phyloP scores from a whole-genome alignment of 2,113 vertebrate genomes.

The Daphoenositta chrysoptera region DNA sequence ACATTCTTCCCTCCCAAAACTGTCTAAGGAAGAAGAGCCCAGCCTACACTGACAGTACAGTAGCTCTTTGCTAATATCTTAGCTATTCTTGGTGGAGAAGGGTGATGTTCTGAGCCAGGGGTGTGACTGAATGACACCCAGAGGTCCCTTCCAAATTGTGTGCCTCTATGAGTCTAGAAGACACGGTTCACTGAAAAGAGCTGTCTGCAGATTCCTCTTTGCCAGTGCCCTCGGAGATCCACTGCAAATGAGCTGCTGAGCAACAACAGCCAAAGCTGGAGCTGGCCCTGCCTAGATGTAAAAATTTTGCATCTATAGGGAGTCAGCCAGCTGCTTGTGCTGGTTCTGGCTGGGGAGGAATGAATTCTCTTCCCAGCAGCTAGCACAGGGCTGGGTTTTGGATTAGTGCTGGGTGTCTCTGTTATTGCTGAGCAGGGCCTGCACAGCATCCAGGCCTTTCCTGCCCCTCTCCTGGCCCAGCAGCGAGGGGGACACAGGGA shows the following conservation, averaged over 20 bases:
- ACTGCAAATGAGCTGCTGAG: neutral
- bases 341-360: neutral
- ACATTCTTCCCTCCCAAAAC: neutral
- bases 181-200: neutral
- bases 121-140: neutral
- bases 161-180: neutral
- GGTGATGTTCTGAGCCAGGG: neutral
- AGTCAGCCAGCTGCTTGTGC: neutral
- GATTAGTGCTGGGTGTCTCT: neutral
- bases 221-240: neutral
- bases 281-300: neutral
- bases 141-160: neutral
- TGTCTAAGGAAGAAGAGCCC: neutral
- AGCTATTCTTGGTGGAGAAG: neutral
- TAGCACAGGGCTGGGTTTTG: accelerated
- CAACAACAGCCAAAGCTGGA: neutral
- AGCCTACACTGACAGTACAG: neutral
- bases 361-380: neutral
- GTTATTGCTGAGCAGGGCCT: neutral
- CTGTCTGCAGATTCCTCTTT: neutral
- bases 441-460: neutral
- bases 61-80: neutral
- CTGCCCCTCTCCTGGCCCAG: accelerated
- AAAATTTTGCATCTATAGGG: neutral
- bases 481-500: neutral